Base-by-base conservation (phyloP, 2,888 invertebrate species). In the Biston betularia region DNA sequence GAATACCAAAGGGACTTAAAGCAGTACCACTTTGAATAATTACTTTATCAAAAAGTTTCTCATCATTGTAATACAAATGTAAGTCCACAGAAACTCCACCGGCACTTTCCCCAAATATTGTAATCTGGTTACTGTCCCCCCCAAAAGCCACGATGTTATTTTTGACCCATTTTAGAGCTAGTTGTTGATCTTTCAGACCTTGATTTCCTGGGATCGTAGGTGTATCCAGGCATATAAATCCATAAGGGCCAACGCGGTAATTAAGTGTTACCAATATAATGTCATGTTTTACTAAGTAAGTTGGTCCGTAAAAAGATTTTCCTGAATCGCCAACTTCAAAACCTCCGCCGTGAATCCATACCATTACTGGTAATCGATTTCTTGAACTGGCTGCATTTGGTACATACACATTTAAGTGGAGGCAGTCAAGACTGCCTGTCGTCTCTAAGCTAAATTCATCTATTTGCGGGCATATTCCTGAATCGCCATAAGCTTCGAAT, bases 201-300 rank as follows among this genome's bases (percentile, higher is more conserved):
- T 83, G 82, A 63, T 84, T 85, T 6, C 85, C 85, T 3, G 84
- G 79, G 7, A 80, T 69, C 9, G 79, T 76, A 5, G 79, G 76
- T 2, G 69, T 79, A 52, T 79, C 75, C 0, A 79, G 42, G 57
- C 54, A 54, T 42, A 54, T 42, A 35, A 54, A 54, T 6, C 54
- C 54, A 54, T 42, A 54, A 24, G 54, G 24, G 12, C 54, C 54
- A 33, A 54, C 6, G 46, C 84, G 73, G 38, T 83, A 85, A 68
- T 84, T 84, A 0, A 83, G 50, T 0, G 79, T 74, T 0, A 85
- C 80, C 7, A 84, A 44, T 35, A 83, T 74, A 0, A 84, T 62
- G 15, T 79, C 73, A 38, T 80, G 77, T 63, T 46, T 60, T 12
- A 72, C 61, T n/a, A 74, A 46, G 42, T 58, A 69, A 6, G 15